Base-by-base conservation (phyloP, 2,888 invertebrate species). In the Pristionchus arcanus region DNA sequence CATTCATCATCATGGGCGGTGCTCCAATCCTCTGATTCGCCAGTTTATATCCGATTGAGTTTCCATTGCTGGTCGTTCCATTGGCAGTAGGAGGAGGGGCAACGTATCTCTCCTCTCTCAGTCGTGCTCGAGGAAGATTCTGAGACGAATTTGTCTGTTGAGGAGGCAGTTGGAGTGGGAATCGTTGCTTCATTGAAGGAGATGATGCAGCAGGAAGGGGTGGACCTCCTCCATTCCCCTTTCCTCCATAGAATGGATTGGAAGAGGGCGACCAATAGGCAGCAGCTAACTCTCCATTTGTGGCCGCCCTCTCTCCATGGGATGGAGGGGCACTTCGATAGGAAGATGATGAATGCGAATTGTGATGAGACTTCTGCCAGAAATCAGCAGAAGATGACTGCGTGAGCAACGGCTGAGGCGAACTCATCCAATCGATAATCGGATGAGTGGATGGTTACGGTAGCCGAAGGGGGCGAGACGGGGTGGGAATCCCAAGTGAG, bases 181-280 rank as follows among this genome's bases (percentile, higher is more conserved):
- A 81, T 81, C 81, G 81, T 53, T 81, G 81, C 34, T 81, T 81
- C 81, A 53, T 81, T 16, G 81, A 81, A 11, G 81, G 81, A 25
- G 81, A 81, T 15, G 81, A 42, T 11, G 81, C 25, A n/a, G 49
- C 25, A 15, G 81, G 81, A 81, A 42, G 81, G 13, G 71, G 71
- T 16, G 31, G 71, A 15, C 71, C 71, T 13, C 21, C 81, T 28
- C 81, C 81, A 34, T 42, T 37, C 25, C 81, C 81, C 37, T 37
- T 74, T 31, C 55, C 84, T 34, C 84, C 84, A 85, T 89, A 89
- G 83, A 81, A 89, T 25, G 89, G 89, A 89, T 89, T 89, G 37
- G 34, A 34, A 7, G 42, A 11, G 42, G 81, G 42, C 19, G 34
- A 34, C 89, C 89, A 89, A 31, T 89, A 89, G 28, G 68, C 68